Evolutionary conservation across 2,113 vertebrate genomes (phyloP).

Genomic region (Cavia porcellus): DNA sequence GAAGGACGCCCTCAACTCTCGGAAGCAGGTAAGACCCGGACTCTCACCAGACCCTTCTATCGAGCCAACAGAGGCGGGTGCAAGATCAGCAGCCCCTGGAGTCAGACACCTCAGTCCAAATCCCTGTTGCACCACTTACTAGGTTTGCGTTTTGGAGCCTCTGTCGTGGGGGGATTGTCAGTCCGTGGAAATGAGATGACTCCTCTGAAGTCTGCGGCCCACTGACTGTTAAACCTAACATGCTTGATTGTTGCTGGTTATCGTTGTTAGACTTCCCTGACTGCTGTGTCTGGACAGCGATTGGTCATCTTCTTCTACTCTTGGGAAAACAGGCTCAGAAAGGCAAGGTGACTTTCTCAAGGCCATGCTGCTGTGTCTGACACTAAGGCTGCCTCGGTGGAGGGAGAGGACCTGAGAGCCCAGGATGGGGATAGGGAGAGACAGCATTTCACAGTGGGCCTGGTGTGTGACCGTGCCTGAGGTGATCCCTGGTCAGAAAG

Average conservation of each 20-base stretch:
- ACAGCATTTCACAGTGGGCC: neutral
- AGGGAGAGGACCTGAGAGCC: neutral
- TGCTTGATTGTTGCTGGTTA: neutral
- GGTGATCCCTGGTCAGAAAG: neutral
- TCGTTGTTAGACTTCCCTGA: neutral
- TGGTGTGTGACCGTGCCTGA: neutral
- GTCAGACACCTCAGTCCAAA: neutral
- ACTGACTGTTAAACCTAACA: neutral
- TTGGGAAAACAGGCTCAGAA: neutral
- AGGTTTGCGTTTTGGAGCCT: neutral
- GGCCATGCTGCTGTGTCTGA: neutral
- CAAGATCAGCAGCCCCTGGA: neutral
- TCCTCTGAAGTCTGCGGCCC: neutral
- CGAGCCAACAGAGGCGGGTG: neutral
- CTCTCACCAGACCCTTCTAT: neutral
- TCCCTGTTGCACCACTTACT: neutral
- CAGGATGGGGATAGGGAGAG: neutral
- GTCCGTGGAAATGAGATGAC: neutral
- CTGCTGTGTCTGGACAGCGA: no score
- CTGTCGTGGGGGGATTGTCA: neutral
- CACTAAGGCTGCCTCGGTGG: neutral
- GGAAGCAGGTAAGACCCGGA: slow-evolving; percentile 89
- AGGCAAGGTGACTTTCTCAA: neutral
- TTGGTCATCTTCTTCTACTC: neutral
- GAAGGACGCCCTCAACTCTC: slow-evolving; percentile 86